Percentiles rank a stretch among this genome's conserved stretches.
Conservation (phyloP, 2,888 invertebrate genomes). For the Ecliptopera silaceata region DNA sequence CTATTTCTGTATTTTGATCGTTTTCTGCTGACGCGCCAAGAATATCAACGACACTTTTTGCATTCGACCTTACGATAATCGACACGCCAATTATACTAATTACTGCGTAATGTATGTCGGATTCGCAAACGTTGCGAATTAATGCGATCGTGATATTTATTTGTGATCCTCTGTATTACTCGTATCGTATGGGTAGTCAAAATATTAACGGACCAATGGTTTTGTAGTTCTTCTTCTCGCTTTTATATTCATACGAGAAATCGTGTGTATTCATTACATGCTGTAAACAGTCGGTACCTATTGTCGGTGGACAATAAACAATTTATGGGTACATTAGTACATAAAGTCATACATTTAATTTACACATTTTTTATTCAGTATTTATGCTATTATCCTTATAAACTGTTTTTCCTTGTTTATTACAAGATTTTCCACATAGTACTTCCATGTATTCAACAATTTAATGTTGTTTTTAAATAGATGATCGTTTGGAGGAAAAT, state of each 20-base stretch:
- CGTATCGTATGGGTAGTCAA: too few relatives aligned
- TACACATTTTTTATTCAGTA: background rate
- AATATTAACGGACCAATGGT: too few relatives aligned
- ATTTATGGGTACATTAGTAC: background rate
- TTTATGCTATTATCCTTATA: constrained; percentile 12
- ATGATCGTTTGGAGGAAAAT: constrained; percentile 5
- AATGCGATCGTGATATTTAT: too few relatives aligned
- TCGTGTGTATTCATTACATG: too few relatives aligned
- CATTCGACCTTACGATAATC: constrained; percentile 15
- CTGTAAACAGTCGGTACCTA: too few relatives aligned
- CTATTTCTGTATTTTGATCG: constrained; percentile 35
- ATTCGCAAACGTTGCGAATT: too few relatives aligned
- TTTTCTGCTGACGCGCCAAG: constrained; percentile 29
- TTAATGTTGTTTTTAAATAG: background rate
- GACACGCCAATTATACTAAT: background rate
- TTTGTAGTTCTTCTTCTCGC: too few relatives aligned
- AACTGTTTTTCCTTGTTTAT: constrained; percentile 15
- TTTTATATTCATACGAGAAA: too few relatives aligned
- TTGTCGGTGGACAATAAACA: too few relatives aligned
- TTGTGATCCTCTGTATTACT: too few relatives aligned
- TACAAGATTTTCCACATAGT: constrained; percentile 1
- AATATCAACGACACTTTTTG: constrained; percentile 29
- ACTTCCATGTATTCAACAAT: background rate
- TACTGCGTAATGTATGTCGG: too few relatives aligned
- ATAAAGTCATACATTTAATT: background rate